Conservation (phyloP, 2,113 vertebrate genomes). For the Ranitomeya variabilis region DNA sequence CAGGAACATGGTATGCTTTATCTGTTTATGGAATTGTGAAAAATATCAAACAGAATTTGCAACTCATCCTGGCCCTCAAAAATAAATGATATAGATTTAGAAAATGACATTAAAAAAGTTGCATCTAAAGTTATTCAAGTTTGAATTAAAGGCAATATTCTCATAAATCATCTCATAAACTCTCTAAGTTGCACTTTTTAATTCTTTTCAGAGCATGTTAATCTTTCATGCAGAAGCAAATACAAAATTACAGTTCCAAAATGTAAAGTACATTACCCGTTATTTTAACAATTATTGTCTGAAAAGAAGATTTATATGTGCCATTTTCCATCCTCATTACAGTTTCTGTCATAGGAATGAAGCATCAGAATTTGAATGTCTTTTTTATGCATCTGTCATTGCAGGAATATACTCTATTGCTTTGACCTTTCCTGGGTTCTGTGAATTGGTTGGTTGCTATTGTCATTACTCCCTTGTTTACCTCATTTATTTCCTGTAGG, state of each 20-base stretch:
- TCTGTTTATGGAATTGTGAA: neutral
- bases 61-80: neutral
- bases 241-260: constrained; percentile 43
- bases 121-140: neutral
- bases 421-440: constrained; percentile 55
- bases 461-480: constrained; percentile 57
- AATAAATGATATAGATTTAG: neutral
- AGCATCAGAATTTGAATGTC: constrained; percentile 46
- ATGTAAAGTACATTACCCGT: constrained; percentile 38
- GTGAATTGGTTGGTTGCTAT: constrained; percentile 51
- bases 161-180: constrained; percentile 26
- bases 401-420: constrained; percentile 49
- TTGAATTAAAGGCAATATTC: constrained; percentile 12
- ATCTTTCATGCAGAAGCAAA: constrained; percentile 43
- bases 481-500: constrained; percentile 53
- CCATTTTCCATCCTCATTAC: constrained; percentile 52
- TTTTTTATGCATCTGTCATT: constrained; percentile 59
- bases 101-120: constrained; percentile 11
- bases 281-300: constrained; percentile 54
- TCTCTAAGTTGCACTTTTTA: constrained; percentile 19
- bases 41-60: neutral
- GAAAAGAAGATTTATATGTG: constrained; percentile 54
- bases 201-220: constrained; percentile 28
- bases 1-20: neutral
- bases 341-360: constrained; percentile 47